Evolutionary conservation across 2,113 vertebrate genomes (phyloP).

Genomic region (Oxyura jamaicensis): DNA sequence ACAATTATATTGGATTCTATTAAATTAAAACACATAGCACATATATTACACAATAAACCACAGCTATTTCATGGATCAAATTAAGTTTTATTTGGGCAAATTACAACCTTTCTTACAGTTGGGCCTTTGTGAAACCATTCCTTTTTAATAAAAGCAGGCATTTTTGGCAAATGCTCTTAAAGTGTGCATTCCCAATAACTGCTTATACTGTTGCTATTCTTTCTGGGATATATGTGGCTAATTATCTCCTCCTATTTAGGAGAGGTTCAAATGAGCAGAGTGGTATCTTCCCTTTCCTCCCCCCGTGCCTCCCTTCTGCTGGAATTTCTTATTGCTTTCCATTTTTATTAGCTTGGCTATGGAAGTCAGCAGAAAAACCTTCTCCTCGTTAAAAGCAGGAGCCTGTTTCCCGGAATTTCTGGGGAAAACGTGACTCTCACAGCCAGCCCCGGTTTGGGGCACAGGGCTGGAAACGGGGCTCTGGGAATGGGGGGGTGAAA

Average conservation of each 20-base stretch:
- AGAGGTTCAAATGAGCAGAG: neutral
- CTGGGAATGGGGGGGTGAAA: neutral
- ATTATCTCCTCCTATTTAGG: constrained; percentile 46
- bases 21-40: constrained; percentile 85
- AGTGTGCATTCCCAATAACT: constrained; percentile 56
- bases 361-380: constrained; percentile 30
- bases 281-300: constrained; percentile 20
- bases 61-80: constrained; percentile 90
- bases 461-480: neutral
- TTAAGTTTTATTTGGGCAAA: constrained; percentile 88
- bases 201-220: neutral
- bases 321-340: constrained; percentile 43
- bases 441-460: neutral
- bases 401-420: constrained; percentile 73
- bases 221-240: constrained; percentile 29
- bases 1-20: constrained; percentile 86
- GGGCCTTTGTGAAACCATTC: constrained; percentile 83
- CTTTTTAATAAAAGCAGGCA: constrained; percentile 86
- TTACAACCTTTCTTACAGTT: constrained; percentile 86
- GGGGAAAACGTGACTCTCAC: constrained; percentile 73
- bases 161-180: constrained; percentile 79
- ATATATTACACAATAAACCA: constrained; percentile 90
- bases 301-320: neutral
- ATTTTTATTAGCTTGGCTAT: constrained; percentile 67
- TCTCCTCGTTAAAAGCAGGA: constrained; percentile 57